phyloP scores from a whole-genome alignment of 2,113 vertebrate species.

The Etheostoma cragini region DNA sequence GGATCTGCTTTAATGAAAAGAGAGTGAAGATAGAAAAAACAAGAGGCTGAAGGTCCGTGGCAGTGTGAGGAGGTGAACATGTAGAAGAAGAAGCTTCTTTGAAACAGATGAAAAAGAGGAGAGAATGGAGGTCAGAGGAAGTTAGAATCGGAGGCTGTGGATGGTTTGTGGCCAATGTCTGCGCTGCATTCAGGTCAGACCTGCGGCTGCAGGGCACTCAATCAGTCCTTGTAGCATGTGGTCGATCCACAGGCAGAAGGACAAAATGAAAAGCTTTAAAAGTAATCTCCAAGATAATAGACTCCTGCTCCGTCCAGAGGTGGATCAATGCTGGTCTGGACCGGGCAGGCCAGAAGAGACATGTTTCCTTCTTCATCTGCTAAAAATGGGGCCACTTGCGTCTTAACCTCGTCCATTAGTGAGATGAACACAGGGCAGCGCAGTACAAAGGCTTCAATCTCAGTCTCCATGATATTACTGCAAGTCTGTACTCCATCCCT shows the following conservation, averaged over 20 bases:
- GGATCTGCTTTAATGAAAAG: neutral
- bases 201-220: conserved; percentile 45
- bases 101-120: conserved; percentile 22
- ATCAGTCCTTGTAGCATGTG: conserved; percentile 57
- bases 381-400: conserved; percentile 39
- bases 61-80: conserved; percentile 16
- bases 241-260: conserved; percentile 51
- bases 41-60: neutral
- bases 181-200: conserved; percentile 43
- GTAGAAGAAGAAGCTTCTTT: neutral
- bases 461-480: conserved; percentile 55
- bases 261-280: conserved; percentile 72
- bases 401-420: conserved; percentile 65
- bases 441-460: conserved; percentile 50
- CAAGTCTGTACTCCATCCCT: conserved; percentile 34
- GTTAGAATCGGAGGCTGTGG: conserved; percentile 39
- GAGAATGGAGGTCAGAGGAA: conserved; percentile 47
- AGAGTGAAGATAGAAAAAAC: neutral
- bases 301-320: conserved; percentile 63
- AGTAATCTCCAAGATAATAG: conserved; percentile 81
- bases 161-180: conserved; percentile 41
- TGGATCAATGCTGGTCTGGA: conserved; percentile 71
- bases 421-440: conserved; percentile 24
- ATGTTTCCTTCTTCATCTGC: conserved; percentile 63
- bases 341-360: conserved; percentile 45